Evolutionary conservation across 2,797 vertebrate species (phyloP), one percentile per base, ranked within the genome.

Genomic region (Telmatherina bonti): DNA sequence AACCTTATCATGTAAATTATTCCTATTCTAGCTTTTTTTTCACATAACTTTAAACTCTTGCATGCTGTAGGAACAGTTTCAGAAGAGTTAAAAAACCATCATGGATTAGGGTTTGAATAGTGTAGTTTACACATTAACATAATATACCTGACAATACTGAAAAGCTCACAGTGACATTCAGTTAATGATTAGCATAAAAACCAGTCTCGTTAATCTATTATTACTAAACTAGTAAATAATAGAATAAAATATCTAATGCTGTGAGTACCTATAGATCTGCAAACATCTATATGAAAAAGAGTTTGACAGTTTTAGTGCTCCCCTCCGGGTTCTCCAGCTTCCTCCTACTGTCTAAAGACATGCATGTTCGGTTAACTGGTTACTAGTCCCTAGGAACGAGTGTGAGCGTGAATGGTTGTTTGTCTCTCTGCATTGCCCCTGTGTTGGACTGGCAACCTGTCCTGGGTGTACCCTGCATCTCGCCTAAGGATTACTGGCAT

Each of bases 101-200:
- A 2, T 18, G 6, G n/a, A 4, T 3, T 38, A 7, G 45, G 12
- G 29, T 64, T 55, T 55, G 1, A 49, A 33, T 62, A 7, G 7
- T 38, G 15, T 27, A 9, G 53, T 24, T 68, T 53, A 66, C n/a
- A 53, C 4, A 31, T 65, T 71, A 68, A 45, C 62, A 41, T 38
- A 51, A 43, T 35, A 53, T 57, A 72, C 31, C 7, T 67, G 8
- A 6, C 29, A 43, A 52, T 29, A 12, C 59, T 52, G 22, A 58
- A 53, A 49, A 51, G 10, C 9, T 9, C 4, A 20, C 22, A 38
- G 12, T 1, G 26, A 45, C 0, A 22, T 26, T 7, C 24, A 27
- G 65, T 82, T 67, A 72, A 74, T 64, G 9, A 27, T 72, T 70
- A 20, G 57, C 20, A 56, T 5, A 13, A 36, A 51, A 38, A 55